These are phyloP conservation scores for Lophius americanus DNA, from an alignment of 2,797 vertebrate genomes.

Conservation along the genomic window DNA sequence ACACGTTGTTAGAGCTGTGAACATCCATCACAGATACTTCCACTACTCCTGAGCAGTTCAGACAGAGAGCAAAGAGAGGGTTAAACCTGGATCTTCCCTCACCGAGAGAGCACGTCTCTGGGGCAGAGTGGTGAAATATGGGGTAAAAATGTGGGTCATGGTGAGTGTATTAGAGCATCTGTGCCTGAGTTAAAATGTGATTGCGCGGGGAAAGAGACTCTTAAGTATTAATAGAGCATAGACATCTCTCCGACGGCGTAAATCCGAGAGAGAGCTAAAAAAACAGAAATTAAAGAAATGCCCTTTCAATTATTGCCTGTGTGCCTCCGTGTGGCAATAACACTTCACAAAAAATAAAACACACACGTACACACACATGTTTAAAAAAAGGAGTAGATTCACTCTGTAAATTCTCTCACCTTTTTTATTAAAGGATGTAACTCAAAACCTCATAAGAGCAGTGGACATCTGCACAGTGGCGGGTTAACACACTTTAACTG, in stretches of 20 bases:
- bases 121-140: conserved; percentile 38
- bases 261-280: conserved; percentile 9
- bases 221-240: conserved; percentile 5
- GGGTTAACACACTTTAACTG: conserved; percentile 26
- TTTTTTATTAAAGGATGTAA: conserved; percentile 77
- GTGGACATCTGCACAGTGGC: conserved; percentile 14
- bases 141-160: conserved; percentile 49
- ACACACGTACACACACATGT: conserved; percentile 18
- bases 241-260: not conserved
- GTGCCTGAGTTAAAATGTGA: conserved; percentile 14
- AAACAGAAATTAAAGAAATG: not conserved
- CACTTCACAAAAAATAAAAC: conserved; percentile 55
- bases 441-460: conserved; percentile 69
- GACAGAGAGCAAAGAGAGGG: conserved; percentile 16
- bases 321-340: conserved; percentile 47
- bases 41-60: conserved; percentile 24
- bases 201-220: conserved; percentile 4
- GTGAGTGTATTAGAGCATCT: conserved; percentile 13
- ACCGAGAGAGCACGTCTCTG: conserved; percentile 36
- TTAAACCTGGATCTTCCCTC: conserved; percentile 34
- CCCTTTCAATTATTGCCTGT: conserved; percentile 54
- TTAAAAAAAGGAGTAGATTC: conserved; percentile 49
- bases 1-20: conserved; percentile 15
- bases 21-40: conserved; percentile 52
- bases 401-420: conserved; percentile 52